These are phyloP conservation scores for Mizuhopecten yessoensis DNA, from an alignment of 1,140 invertebrate genomes.

Conservation along the genomic window DNA sequence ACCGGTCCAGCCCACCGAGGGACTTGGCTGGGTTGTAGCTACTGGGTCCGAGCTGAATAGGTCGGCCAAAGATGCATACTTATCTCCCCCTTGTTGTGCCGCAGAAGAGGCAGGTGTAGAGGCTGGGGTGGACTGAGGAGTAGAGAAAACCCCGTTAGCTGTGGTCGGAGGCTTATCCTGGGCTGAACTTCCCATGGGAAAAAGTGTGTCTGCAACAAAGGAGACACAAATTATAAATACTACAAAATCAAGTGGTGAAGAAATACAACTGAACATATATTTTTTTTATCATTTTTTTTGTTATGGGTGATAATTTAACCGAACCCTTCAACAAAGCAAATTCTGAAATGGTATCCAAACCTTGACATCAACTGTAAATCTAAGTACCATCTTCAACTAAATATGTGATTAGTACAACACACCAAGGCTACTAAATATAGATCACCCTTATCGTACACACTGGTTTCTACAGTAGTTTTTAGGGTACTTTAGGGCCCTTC, in stretches of 20 bases:
- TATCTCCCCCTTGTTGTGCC: constrained; percentile 63
- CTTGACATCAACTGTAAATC: no score
- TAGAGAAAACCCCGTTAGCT: constrained; percentile 47
- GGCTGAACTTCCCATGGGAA: constrained; percentile 49
- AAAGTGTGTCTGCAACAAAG: constrained; percentile 55
- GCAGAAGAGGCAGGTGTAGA: constrained; percentile 47
- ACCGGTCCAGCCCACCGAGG: constrained; percentile 52
- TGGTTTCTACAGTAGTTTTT: no score
- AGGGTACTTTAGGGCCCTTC: no score
- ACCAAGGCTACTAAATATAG: no score
- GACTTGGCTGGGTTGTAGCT: constrained; percentile 47
- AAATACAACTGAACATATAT: no score
- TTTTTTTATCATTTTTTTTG: no score
- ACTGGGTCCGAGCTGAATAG: constrained; percentile 65
- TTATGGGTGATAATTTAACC: no score
- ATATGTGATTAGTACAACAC: no score
- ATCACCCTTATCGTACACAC: no score
- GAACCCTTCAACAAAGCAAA: no score
- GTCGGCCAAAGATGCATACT: constrained; percentile 77
- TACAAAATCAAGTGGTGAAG: not conserved
- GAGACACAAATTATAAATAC: not conserved
- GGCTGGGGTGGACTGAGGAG: constrained; percentile 54
- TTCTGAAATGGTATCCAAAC: no score
- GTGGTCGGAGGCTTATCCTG: constrained; percentile 51
- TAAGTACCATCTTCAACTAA: no score